phyloP scores from a whole-genome alignment of 2,113 vertebrate genomes.

The Pao palembangensis region DNA sequence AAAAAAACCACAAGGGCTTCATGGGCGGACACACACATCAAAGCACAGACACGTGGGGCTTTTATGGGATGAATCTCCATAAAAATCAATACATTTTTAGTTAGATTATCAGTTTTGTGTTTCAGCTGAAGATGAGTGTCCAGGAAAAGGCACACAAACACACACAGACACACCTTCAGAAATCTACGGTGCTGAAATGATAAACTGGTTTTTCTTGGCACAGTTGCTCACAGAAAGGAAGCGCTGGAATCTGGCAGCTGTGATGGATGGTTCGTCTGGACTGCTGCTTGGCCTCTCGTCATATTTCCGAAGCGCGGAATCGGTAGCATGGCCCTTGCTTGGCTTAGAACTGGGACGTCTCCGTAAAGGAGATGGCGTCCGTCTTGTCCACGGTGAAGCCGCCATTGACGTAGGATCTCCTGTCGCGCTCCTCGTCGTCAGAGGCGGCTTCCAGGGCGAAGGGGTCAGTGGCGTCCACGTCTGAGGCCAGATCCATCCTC shows the following conservation, averaged over 20 bases:
- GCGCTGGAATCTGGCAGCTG: conserved; percentile 62
- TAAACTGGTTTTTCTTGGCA: conserved; percentile 56
- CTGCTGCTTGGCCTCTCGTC: not conserved
- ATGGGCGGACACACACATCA: too few relatives aligned
- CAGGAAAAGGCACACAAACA: conserved; percentile 7
- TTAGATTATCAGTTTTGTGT: too few relatives aligned
- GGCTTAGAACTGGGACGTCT: conserved; percentile 93
- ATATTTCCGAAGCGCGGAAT: too few relatives aligned
- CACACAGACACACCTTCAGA: conserved; percentile 8
- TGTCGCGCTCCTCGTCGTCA: conserved; percentile 83
- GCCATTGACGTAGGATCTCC: conserved; percentile 93
- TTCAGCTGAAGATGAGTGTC: too few relatives aligned
- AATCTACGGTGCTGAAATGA: conserved; percentile 20
- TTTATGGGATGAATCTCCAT: too few relatives aligned
- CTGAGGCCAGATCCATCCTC: conserved; percentile 84
- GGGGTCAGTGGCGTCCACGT: conserved; percentile 89
- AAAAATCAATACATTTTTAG: too few relatives aligned
- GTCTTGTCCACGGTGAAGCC: conserved; percentile 94
- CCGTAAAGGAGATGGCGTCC: conserved; percentile 92
- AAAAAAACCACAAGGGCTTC: too few relatives aligned
- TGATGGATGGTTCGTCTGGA: conserved; percentile 30
- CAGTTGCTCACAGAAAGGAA: conserved; percentile 61
- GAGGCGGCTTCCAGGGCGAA: conserved; percentile 86
- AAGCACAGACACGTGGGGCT: too few relatives aligned
- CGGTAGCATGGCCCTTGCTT: conserved; percentile 11